These are phyloP conservation scores for Heliothis virescens DNA, from an alignment of 1,140 invertebrate species.

Conservation along the genomic window DNA sequence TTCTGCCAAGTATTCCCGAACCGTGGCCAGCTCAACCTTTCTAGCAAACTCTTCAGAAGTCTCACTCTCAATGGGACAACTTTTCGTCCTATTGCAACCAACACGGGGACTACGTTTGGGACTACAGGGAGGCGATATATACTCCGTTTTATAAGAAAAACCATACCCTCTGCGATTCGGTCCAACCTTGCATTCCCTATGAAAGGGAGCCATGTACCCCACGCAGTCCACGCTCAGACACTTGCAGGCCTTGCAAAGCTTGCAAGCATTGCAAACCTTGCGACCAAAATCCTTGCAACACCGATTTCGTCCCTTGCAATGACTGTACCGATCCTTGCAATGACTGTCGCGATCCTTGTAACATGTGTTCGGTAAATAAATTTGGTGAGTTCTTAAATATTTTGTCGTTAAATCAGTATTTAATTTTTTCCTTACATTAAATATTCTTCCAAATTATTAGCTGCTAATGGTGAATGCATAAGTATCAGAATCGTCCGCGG, in stretches of 20 bases:
- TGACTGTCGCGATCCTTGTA: too few species aligned
- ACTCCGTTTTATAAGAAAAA: conserved; percentile 71
- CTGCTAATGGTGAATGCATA: too few species aligned
- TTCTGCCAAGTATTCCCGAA: conserved; percentile 81
- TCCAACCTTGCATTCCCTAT: conserved; percentile 10
- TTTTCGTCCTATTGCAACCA: conserved; percentile 59
- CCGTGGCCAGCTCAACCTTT: conserved; percentile 65
- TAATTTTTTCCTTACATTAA: too few species aligned
- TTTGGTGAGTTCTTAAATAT: conserved; percentile 24
- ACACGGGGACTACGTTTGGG: conserved; percentile 45
- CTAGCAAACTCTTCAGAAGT: conserved; percentile 68
- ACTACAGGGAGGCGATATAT: conserved; percentile 47
- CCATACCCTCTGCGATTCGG: conserved; percentile 13
- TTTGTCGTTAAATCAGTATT: neutral
- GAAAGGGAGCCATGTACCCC: neutral
- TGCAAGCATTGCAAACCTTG: conserved; percentile 6
- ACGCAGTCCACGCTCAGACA: neutral
- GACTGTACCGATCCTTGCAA: conserved; percentile 10
- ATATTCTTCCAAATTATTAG: too few species aligned
- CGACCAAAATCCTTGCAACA: conserved; percentile 13
- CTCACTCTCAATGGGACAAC: conserved; percentile 72
- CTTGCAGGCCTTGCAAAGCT: neutral
- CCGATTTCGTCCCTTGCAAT: neutral
- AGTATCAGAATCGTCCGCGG: neutral
- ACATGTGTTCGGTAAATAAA: conserved; percentile 8